Conservation (phyloP, 2,113 vertebrate genomes). For the Vulpes lagopus region DNA sequence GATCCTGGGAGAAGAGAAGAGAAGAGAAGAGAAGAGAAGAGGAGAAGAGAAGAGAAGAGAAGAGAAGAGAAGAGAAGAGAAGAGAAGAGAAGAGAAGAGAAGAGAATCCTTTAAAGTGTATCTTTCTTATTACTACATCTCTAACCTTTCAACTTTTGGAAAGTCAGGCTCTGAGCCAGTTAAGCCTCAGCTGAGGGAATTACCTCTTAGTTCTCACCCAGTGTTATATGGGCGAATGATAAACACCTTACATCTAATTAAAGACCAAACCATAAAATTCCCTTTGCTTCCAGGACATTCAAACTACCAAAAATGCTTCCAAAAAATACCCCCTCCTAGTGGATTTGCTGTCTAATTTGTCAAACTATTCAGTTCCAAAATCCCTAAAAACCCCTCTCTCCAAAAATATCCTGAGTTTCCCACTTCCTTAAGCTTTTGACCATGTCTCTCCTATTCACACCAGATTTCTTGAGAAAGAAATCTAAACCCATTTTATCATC, state of each 20-base stretch:
- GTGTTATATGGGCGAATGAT: constrained; percentile 18
- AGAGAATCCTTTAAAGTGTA: constrained; percentile 2
- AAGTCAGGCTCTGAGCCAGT: constrained; percentile 14
- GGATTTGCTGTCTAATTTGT: constrained; percentile 31
- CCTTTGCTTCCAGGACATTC: constrained; percentile 27
- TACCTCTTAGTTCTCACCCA: constrained; percentile 29
- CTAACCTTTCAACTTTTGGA: constrained; percentile 34
- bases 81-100: background rate
- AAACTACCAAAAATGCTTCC: constrained; percentile 51
- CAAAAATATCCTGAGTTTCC: constrained; percentile 9
- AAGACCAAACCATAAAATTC: constrained; percentile 47
- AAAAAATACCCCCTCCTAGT: background rate
- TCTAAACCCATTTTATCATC: background rate
- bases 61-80: too few species aligned
- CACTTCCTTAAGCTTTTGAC: background rate
- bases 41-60: too few species aligned
- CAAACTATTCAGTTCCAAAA: background rate
- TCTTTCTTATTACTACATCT: background rate
- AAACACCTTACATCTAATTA: constrained; percentile 58
- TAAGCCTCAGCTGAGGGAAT: constrained; percentile 16
- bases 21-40: too few species aligned
- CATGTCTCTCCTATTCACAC: background rate
- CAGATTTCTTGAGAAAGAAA: background rate
- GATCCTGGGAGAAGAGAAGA: too few species aligned
- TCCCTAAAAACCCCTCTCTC: background rate